These are phyloP conservation scores for Limonius californicus DNA, from an alignment of 1,140 invertebrate genomes.

Conservation along the genomic window DNA sequence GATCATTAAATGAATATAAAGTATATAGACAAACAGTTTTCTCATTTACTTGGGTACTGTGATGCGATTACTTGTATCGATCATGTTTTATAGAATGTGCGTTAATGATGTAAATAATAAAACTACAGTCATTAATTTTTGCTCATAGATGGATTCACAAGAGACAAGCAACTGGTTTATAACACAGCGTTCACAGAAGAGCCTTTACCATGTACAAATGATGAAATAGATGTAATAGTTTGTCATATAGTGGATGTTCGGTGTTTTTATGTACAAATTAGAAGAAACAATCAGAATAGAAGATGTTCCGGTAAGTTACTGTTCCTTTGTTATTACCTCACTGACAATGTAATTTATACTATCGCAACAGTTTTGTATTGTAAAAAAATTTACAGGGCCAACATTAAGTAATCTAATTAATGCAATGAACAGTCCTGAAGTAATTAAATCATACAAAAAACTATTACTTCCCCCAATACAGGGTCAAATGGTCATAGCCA, in stretches of 20 bases:
- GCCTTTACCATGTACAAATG: neutral
- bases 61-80: no score
- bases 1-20: no score
- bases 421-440: neutral
- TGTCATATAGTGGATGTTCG: neutral
- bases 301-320: no score
- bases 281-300: no score
- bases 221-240: neutral
- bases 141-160: neutral
- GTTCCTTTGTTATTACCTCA: neutral
- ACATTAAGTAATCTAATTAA: neutral
- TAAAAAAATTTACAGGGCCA: neutral
- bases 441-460: neutral
- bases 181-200: neutral
- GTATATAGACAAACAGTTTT: no score
- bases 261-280: neutral
- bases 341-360: neutral
- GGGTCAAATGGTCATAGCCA: constrained; percentile 3
- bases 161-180: neutral
- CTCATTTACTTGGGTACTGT: no score
- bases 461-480: neutral
- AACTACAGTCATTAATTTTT: no score
- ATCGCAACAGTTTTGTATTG: no score
- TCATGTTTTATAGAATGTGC: no score
- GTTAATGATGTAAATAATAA: no score